Evolutionary conservation across 2,113 vertebrate genomes (phyloP).

Genomic region (Anguilla rostrata): DNA sequence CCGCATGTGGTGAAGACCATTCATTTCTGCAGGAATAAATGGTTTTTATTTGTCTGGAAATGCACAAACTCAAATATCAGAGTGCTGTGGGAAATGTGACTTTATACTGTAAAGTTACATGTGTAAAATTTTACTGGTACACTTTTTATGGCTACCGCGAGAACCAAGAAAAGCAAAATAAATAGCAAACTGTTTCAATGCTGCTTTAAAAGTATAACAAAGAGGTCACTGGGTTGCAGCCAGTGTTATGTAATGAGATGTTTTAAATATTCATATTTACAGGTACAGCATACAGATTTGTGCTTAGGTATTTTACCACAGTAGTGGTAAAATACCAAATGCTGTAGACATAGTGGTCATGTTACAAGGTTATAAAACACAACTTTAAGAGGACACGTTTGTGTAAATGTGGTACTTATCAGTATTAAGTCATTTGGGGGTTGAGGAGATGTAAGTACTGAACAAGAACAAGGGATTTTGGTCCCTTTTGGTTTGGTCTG

Average conservation of each 20-base stretch:
- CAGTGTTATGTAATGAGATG: not conserved
- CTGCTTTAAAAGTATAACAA: not conserved
- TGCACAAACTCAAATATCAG: not conserved
- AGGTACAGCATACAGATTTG: not conserved
- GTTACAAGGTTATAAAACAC: too few species aligned
- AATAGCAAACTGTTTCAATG: not conserved
- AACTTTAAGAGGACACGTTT: not conserved
- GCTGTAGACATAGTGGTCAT: not conserved
- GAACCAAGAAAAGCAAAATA: not conserved
- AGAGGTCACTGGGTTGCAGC: not conserved
- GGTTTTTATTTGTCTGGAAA: conserved; percentile 34
- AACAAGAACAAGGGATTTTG: not conserved
- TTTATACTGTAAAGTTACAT: not conserved
- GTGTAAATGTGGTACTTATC: not conserved
- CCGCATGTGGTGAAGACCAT: conserved; percentile 22
- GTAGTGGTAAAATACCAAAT: not conserved
- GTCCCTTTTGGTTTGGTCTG: not conserved
- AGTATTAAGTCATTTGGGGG: not conserved
- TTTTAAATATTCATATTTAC: not conserved
- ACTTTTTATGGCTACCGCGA: not conserved
- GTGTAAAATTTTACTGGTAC: not conserved
- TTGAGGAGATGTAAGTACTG: not conserved
- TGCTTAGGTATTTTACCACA: not conserved
- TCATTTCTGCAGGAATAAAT: conserved; percentile 23
- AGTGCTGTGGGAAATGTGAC: conserved; percentile 1